Base-by-base conservation (phyloP, 2,797 vertebrate genomes). In the Phoebastria nigripes region DNA sequence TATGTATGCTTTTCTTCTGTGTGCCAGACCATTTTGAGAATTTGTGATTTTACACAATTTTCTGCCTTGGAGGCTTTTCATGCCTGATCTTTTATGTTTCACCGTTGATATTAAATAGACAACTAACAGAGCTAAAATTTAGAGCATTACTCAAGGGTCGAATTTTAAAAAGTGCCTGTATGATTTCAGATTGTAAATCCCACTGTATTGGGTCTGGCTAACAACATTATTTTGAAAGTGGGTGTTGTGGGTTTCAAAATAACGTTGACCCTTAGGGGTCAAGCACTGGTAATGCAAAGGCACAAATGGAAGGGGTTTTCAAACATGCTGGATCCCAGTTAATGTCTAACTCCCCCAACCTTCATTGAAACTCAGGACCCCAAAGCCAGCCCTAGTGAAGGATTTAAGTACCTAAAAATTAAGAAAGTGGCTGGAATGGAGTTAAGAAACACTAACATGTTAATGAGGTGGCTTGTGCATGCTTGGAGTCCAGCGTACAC, bases 11-110 rank as follows among this genome's bases (percentile, higher is more conserved):
- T 95, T 94, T 81, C 66, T 91, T 94, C 63, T 46, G 17, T 82
- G 69, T 92, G 82, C 94, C 93, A 96, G 81, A 91, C 51, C 54
- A 9, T 82, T 91, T 88, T 79, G 87, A 92, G 92, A 97, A 85
- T 87, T 88, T 80, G 82, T 84, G 91, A 91, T 94, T 95, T 94
- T 95, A 66, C 25, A 73, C 58, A 63, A 9, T 91, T 93, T 89
- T 95, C 51, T 93, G 67, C 81, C 59, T 84, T 55, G 33, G 59
- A 93, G 39, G 24, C 54, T 91, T 88, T 93, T 93, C 49, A 33
- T 84, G 92, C 54, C 55, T 84, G n/a, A 79, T 94, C 73, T 93
- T 96, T 77, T 85, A 63, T 92, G 73, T 87, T 95, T 91, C 72
- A 62, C 39, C 8, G 1, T 58, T 92, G 90, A 93, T 92, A 95